phyloP scores from a whole-genome alignment of 2,113 vertebrate species.

The Malurus alboscapulatus region DNA sequence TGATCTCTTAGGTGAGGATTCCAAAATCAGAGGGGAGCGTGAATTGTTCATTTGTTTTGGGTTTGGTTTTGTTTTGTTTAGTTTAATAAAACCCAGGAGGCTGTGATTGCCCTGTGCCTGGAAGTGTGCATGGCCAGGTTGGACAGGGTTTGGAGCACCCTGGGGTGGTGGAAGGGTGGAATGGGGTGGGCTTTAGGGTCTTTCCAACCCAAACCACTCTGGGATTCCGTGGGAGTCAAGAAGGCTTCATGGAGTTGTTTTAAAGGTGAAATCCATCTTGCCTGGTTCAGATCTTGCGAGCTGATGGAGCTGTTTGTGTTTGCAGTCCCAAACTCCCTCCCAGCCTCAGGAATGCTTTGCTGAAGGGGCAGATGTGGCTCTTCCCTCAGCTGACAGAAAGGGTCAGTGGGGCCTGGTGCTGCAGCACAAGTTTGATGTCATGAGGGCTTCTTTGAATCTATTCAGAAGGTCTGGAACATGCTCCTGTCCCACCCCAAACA shows the following conservation, averaged over 20 bases:
- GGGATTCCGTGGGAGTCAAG: background rate
- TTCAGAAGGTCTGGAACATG: background rate
- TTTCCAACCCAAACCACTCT: background rate
- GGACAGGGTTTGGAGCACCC: background rate
- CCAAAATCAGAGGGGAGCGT: background rate
- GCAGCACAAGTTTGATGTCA: background rate
- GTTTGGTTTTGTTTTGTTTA: background rate
- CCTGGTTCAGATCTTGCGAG: background rate
- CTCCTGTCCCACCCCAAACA: background rate
- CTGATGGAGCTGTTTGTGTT: background rate
- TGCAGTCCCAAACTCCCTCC: background rate
- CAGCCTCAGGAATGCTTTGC: background rate
- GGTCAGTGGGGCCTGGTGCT: fast-evolving
- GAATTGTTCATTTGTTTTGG: background rate
- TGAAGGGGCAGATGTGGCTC: background rate
- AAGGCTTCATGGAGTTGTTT: background rate
- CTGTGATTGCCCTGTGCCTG: background rate
- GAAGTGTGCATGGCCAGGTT: background rate
- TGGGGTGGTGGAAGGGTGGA: background rate
- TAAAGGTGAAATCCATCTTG: background rate
- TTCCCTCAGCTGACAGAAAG: background rate
- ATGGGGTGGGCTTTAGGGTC: background rate
- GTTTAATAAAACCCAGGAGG: background rate
- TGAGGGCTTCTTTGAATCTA: background rate
- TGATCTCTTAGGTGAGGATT: background rate